Evolutionary conservation across 2,113 vertebrate species (phyloP).

Genomic region (Hemichromis elongatus): DNA sequence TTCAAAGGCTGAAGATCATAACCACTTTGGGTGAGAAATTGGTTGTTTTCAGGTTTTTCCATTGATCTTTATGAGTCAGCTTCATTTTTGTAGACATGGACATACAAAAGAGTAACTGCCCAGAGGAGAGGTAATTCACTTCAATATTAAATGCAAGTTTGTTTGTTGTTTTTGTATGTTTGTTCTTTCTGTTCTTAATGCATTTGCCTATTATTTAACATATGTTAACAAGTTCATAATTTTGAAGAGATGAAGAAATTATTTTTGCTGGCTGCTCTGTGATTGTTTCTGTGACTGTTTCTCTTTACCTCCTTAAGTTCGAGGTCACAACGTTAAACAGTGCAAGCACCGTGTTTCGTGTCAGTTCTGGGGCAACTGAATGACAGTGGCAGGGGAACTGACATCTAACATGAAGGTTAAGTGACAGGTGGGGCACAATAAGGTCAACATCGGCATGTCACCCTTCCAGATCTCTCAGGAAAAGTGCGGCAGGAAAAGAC

Average conservation of each 20-base stretch:
- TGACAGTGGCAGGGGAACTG: conserved; percentile 58
- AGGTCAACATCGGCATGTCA: conserved; percentile 70
- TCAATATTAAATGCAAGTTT: neutral
- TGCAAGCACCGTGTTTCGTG: conserved; percentile 41
- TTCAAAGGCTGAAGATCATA: conserved; percentile 43
- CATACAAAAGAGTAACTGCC: neutral
- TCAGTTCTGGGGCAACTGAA: conserved; percentile 56
- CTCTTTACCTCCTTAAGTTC: conserved; percentile 25
- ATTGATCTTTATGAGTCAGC: conserved; percentile 4
- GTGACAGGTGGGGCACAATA: conserved; percentile 73
- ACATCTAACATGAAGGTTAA: conserved; percentile 76
- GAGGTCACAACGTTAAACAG: conserved; percentile 62
- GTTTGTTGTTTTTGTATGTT: neutral
- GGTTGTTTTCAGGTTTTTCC: conserved; percentile 20
- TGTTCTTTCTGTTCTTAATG: neutral
- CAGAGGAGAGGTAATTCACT: neutral
- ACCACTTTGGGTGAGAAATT: conserved; percentile 48
- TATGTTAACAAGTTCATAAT: neutral
- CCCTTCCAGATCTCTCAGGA: conserved; percentile 72
- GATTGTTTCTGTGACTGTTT: conserved; percentile 17
- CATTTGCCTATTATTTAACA: neutral
- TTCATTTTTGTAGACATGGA: neutral
- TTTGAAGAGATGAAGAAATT: neutral
- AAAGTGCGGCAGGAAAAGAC: conserved; percentile 67
- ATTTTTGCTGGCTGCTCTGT: neutral